Evolutionary conservation across 2,113 vertebrate genomes (phyloP).

Genomic region (Montifringilla adamsi): DNA sequence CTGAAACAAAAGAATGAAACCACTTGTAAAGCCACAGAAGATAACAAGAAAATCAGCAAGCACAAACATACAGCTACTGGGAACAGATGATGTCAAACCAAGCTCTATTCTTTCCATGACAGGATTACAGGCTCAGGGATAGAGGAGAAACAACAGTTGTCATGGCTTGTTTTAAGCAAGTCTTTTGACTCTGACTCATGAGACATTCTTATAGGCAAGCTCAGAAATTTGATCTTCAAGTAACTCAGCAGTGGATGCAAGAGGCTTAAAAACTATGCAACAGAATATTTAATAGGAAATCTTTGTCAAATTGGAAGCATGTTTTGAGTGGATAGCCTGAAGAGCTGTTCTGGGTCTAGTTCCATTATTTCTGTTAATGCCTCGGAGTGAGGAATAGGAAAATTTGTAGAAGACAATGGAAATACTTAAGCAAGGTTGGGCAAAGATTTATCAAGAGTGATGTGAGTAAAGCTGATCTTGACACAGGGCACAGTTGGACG

Average conservation of each 20-base stretch:
- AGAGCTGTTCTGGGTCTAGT: not conserved
- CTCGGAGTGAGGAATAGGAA: not conserved
- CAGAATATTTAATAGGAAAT: not conserved
- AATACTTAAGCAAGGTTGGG: not conserved
- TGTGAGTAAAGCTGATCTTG: not conserved
- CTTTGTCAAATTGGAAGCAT: not conserved
- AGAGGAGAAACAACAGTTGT: constrained; percentile 58
- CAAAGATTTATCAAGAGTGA: not conserved
- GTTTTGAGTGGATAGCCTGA: not conserved
- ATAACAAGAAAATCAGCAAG: constrained; percentile 55
- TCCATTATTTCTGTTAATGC: not conserved
- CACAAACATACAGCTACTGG: constrained; percentile 34
- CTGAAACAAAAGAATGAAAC: not conserved
- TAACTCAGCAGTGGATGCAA: not conserved
- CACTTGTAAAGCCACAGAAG: constrained; percentile 22
- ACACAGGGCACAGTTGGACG: not conserved
- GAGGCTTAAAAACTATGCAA: not conserved
- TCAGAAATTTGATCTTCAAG: constrained; percentile 23
- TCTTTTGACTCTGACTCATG: constrained; percentile 56
- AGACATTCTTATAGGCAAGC: constrained; percentile 14
- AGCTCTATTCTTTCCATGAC: constrained; percentile 43
- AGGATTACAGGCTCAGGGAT: constrained; percentile 23
- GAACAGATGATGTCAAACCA: constrained; percentile 57
- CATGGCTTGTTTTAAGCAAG: constrained; percentile 49
- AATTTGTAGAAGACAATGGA: not conserved